A percentile compares a stretch with the other conserved stretches of the same genome.
phyloP scores from a whole-genome alignment of 2,888 invertebrate species.

The Dysmachus trigonus region DNA sequence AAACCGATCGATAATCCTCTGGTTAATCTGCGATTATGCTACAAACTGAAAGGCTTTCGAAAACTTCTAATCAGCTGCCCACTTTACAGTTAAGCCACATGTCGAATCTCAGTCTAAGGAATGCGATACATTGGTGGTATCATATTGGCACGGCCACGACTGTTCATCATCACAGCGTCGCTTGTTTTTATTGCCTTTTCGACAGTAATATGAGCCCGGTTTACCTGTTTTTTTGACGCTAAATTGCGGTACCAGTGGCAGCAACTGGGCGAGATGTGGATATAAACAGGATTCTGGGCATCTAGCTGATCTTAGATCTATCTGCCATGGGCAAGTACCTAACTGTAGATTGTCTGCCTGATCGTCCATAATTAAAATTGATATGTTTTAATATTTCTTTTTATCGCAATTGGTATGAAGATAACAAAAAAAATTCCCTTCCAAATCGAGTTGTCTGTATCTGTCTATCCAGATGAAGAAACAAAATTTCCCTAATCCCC shows the following conservation, averaged over 20 bases:
- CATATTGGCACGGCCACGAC: background rate
- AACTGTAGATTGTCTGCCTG: background rate
- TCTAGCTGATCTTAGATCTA: background rate
- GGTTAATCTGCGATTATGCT: background rate
- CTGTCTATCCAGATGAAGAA: background rate
- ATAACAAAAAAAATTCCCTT: background rate
- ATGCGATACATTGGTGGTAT: background rate
- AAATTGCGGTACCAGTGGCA: background rate
- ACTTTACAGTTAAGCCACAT: background rate
- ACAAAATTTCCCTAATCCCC: conserved; percentile 4
- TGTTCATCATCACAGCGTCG: background rate
- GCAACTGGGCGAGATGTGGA: background rate
- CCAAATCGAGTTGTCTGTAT: background rate
- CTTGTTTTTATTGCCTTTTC: background rate
- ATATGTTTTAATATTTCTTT: background rate
- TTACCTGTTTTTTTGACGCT: background rate
- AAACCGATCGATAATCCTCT: background rate
- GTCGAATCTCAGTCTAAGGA: background rate
- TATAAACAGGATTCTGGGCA: background rate
- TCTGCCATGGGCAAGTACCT: background rate
- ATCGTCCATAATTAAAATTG: background rate
- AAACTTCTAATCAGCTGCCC: background rate
- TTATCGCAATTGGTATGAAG: background rate
- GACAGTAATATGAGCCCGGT: background rate
- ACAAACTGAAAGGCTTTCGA: background rate